These are phyloP conservation scores for Dichetophora obliterata DNA, from an alignment of 2,888 invertebrate species.

Conservation along the genomic window DNA sequence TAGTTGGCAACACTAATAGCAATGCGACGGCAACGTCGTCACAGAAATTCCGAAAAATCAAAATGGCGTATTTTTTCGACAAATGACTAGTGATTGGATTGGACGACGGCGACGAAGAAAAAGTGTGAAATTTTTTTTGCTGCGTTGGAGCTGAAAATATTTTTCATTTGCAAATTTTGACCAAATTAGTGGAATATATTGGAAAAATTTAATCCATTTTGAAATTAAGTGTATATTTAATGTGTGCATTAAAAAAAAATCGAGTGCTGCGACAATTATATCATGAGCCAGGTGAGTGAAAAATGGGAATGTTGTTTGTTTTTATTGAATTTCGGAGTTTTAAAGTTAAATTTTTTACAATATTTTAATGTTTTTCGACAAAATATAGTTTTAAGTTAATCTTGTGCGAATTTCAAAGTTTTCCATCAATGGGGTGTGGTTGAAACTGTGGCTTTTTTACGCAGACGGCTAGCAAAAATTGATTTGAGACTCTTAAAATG, in stretches of 20 bases:
- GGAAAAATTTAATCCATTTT: slow-evolving; percentile 48
- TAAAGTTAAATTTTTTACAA: slow-evolving; percentile 57
- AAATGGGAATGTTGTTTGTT: slow-evolving; percentile 54
- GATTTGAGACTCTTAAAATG: slow-evolving; percentile 42
- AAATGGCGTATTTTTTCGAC: slow-evolving; percentile 63
- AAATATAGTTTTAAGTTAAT: slow-evolving; percentile 52
- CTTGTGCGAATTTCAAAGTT: slow-evolving; percentile 47
- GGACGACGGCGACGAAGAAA: slow-evolving; percentile 49
- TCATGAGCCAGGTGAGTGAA: slow-evolving; percentile 69
- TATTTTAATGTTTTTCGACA: slow-evolving; percentile 56
- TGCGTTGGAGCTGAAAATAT: slow-evolving; percentile 54
- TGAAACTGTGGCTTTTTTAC: slow-evolving; percentile 41
- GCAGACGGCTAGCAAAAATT: slow-evolving; percentile 40
- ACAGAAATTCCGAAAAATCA: slow-evolving; percentile 54
- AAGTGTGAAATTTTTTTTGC: slow-evolving; percentile 51
- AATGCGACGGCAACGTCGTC: slow-evolving; percentile 32
- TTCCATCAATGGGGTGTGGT: slow-evolving; percentile 61
- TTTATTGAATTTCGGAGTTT: slow-evolving; percentile 53
- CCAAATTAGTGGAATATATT: slow-evolving; percentile 45
- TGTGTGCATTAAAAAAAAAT: slow-evolving; percentile 65
- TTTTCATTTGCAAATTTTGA: slow-evolving; percentile 56
- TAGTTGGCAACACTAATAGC: slow-evolving; percentile 38
- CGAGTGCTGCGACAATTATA: slow-evolving; percentile 65
- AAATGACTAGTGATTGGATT: slow-evolving; percentile 53
- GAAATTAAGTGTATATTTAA: slow-evolving; percentile 64